phyloP scores from a whole-genome alignment of 2,113 vertebrate species.

The Percopsis transmontana region DNA sequence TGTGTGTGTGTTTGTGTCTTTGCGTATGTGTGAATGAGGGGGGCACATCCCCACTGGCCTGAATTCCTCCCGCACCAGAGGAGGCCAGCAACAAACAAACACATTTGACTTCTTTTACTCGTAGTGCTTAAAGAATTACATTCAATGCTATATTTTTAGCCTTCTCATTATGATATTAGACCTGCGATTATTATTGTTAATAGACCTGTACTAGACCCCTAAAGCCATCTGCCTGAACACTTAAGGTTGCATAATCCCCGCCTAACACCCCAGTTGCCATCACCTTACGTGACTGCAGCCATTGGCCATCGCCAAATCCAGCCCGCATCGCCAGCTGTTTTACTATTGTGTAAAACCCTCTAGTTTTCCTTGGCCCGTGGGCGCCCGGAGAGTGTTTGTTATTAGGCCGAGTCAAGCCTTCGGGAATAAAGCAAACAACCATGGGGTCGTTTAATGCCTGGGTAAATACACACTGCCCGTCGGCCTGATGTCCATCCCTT shows the following conservation, averaged over 20 bases:
- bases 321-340: constrained; percentile 30
- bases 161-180: no score
- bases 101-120: no score
- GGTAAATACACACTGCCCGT: constrained; percentile 65
- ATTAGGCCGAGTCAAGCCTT: constrained; percentile 39
- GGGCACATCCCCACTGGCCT: constrained; percentile 69
- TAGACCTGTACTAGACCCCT: no score
- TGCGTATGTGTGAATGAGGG: constrained; percentile 16
- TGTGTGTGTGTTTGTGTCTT: constrained; percentile 2
- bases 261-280: constrained; percentile 14
- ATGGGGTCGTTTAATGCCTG: constrained; percentile 60
- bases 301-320: not conserved
- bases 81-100: constrained; percentile 28
- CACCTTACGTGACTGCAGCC: constrained; percentile 55
- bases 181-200: no score
- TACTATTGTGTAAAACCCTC: constrained; percentile 35
- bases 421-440: constrained; percentile 43
- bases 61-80: constrained; percentile 60
- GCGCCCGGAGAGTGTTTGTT: constrained; percentile 50
- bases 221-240: not conserved
- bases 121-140: no score
- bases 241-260: not conserved
- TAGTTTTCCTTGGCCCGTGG: constrained; percentile 40
- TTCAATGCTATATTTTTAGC: no score
- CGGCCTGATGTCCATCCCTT: constrained; percentile 46